phyloP scores from a whole-genome alignment of 2,113 vertebrate genomes.

The Bubo scandiacus region DNA sequence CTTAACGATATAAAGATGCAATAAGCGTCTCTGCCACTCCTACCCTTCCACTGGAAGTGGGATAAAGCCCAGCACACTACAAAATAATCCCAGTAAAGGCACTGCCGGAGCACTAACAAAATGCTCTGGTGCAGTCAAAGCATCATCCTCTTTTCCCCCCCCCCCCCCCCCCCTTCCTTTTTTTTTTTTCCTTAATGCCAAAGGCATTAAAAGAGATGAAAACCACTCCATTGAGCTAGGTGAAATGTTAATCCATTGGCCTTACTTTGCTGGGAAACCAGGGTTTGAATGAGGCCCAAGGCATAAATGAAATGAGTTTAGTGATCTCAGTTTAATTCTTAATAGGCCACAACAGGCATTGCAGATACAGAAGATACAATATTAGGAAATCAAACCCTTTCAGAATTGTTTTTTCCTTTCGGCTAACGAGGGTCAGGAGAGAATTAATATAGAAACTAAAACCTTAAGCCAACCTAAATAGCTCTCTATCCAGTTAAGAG shows the following conservation, averaged over 20 bases:
- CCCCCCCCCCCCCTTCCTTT: background rate
- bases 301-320: slow-evolving; percentile 73
- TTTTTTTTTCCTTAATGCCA: slow-evolving; percentile 60
- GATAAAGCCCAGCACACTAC: slow-evolving; percentile 71
- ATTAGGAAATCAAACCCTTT: slow-evolving; percentile 56
- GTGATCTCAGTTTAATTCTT: slow-evolving; percentile 72
- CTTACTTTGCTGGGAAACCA: slow-evolving; percentile 68
- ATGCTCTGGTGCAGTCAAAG: slow-evolving; percentile 37
- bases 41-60: slow-evolving; percentile 54
- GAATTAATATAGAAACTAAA: slow-evolving; percentile 46
- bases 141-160: background rate
- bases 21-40: slow-evolving; percentile 43
- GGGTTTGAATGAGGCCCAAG: slow-evolving; percentile 72
- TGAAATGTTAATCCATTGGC: slow-evolving; percentile 65
- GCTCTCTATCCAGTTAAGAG: background rate
- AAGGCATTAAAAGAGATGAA: slow-evolving; percentile 75
- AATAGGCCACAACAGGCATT: slow-evolving; percentile 67
- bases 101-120: slow-evolving; percentile 59
- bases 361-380: slow-evolving; percentile 49
- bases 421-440: slow-evolving; percentile 71
- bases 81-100: slow-evolving; percentile 75
- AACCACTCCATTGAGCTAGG: slow-evolving; percentile 60
- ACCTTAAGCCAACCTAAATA: slow-evolving; percentile 18
- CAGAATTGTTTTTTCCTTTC: slow-evolving; percentile 64
- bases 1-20: slow-evolving; percentile 50